Evolutionary conservation across 2,797 vertebrate species (phyloP).

Genomic region (Lates japonicus): DNA sequence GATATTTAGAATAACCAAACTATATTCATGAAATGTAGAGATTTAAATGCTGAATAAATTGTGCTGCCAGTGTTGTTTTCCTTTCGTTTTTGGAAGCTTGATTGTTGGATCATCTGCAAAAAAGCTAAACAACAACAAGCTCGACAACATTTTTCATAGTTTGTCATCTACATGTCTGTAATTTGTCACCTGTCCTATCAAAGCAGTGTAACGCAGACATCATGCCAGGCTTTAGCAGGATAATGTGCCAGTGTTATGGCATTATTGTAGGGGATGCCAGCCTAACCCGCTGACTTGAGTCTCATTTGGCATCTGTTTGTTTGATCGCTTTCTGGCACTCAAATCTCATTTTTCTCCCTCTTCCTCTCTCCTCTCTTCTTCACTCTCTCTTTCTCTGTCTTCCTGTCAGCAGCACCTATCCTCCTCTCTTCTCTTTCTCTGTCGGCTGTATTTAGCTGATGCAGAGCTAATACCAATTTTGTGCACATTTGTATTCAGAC

Average conservation of each 20-base stretch:
- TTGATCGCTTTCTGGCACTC: conserved; percentile 70
- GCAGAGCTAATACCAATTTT: conserved; percentile 28
- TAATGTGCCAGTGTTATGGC: conserved; percentile 67
- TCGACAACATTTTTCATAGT: conserved; percentile 37
- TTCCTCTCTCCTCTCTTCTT: conserved; percentile 16
- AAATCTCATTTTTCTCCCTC: conserved; percentile 44
- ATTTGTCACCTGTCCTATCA: conserved; percentile 76
- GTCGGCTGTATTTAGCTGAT: conserved; percentile 28
- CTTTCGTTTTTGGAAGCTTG: conserved; percentile 10
- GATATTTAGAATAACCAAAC: conserved; percentile 28
- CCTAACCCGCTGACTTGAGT: conserved; percentile 73
- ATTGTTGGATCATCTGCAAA: conserved; percentile 46
- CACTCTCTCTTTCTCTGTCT: conserved; percentile 11
- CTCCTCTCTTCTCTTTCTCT: conserved; percentile 8
- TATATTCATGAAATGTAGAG: conserved; percentile 15
- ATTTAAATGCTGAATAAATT: conserved; percentile 38
- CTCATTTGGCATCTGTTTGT: conserved; percentile 80
- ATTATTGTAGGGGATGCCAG: conserved; percentile 58
- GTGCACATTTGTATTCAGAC: conserved; percentile 36
- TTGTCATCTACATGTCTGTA: conserved; percentile 60
- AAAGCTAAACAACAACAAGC: conserved; percentile 22
- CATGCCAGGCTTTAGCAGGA: conserved; percentile 60
- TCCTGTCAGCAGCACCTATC: conserved; percentile 43
- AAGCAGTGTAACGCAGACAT: conserved; percentile 63
- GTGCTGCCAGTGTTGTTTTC: not conserved